Base-by-base conservation (phyloP, 1,140 invertebrate genomes). In the Triops cancriformis region DNA sequence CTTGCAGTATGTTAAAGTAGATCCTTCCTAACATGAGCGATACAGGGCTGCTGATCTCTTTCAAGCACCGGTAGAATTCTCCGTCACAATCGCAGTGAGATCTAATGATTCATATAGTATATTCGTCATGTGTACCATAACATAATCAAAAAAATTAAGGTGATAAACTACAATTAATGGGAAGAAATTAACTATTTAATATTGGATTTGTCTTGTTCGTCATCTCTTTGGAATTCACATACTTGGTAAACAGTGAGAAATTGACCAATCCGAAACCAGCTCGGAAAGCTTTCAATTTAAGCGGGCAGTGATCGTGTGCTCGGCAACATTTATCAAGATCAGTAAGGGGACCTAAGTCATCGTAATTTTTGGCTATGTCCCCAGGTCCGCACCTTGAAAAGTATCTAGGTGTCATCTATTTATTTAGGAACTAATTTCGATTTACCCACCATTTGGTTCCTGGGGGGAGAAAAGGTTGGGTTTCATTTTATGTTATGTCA, bases 71-170 rank as follows among this genome's bases (percentile, higher is more conserved):
- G 83, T 90, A 93, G 26, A 97, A 89, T 81, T 89, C 88, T 77
- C 92, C 89, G 82, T 97, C 94, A 83, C 94, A 97, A 18, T 86
- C 87, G 83, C 94, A 97, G 82, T 95, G 94, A 72, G 90, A 94
- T 86, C 87, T 88, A 83, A 80, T 79, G 81, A 81, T 76, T 73
- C 75, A n/a, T 23, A 27, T 31, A 74, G 37, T 31, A 74, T 64
- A n/a, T n/a, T n/a, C 78, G 72, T 73, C 9, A 45, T 76, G 9
- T 45, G n/a, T 41, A 76, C 31, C 31, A 7, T 9, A n/a, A 72
- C 5, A 77, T 75, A 78, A 9, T 18, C 18, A 75, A 18, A 51
- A 51, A 73, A 77, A 37, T n/a, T 73, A 74, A 18, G 10, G 23
- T 43, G 6, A 37, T 10, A 72, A 31, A 43, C 64, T 73, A n/a